phyloP scores from a whole-genome alignment of 2,113 vertebrate genomes.

The Morphnarchus princeps region DNA sequence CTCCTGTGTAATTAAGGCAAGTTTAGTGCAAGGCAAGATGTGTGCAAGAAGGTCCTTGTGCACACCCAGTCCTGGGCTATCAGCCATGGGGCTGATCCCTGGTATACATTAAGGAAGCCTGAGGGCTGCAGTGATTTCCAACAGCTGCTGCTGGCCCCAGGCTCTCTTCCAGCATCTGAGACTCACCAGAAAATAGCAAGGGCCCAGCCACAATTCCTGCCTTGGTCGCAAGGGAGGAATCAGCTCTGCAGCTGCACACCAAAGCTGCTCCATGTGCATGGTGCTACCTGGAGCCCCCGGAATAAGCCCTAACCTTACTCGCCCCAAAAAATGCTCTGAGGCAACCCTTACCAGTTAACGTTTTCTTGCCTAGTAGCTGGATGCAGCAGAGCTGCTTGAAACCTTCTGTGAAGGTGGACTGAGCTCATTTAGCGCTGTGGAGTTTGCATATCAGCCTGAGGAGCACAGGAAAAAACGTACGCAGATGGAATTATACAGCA shows the following conservation, averaged over 20 bases:
- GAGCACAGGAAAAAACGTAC: not conserved
- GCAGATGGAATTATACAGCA: not conserved
- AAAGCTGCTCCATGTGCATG: not conserved
- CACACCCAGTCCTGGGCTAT: not conserved
- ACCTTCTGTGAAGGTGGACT: not conserved
- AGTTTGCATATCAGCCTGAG: not conserved
- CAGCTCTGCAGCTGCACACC: not conserved
- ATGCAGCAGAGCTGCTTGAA: not conserved
- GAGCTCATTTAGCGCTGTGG: not conserved
- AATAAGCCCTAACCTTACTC: not conserved
- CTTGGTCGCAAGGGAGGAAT: not conserved
- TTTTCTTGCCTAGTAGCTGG: not conserved
- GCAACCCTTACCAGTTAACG: not conserved
- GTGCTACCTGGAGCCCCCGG: not conserved
- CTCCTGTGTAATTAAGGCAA: not conserved
- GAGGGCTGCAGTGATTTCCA: not conserved
- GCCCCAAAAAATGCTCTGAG: not conserved
- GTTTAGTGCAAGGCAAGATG: not conserved
- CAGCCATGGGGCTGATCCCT: not conserved
- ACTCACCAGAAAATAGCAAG: not conserved
- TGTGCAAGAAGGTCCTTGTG: not conserved
- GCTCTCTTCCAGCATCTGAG: not conserved
- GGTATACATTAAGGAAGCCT: conserved; percentile 5
- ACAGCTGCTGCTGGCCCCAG: not conserved
- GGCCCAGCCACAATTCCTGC: not conserved